Base-by-base conservation (phyloP, 2,797 vertebrate genomes). In the Poeciliopsis turneri region DNA sequence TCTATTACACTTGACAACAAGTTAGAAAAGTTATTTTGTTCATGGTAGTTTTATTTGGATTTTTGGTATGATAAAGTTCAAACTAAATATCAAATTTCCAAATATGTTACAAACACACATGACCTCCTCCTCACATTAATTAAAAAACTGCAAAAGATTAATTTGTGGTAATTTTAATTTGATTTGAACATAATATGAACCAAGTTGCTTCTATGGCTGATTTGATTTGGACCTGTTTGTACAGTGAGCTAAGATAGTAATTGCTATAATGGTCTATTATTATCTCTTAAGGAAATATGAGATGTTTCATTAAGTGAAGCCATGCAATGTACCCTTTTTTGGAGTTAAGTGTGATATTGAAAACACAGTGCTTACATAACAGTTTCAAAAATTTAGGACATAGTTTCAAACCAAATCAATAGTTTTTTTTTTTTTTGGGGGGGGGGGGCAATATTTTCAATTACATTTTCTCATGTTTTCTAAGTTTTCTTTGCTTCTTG, bases 401-500 rank as follows among this genome's bases (percentile, higher is more conserved):
- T 20, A 1, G 33, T 66, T 64, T 41, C 61, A 20, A 10, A 68
- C 18, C 18, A 20, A 16, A 47, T 47, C 15, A 46, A 46, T 16
- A 5, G 4, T 16, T 46, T 45, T 41, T 30, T 30, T 30, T 30
- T 30, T 1, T 30, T 30, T 30, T 30, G 30, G 30, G 30, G 30
- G 30, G 30, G 1, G 30, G 30, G 30, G 30, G 30, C 30, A 16
- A 41, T 10, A 45, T 70, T 3, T 16, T 45, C 13, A 8, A n/a
- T 7, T 46, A 25, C 1, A 46, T 70, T 25, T 69, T 2, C 6
- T 18, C 9, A 1, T n/a, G 23, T 23, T 23, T 2, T 28, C 16
- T 43, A 41, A 47, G 59, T 75, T 71, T 45, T 46, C 92, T 93
- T 83, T 2, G n/a, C 28, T 77, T 8, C 41, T 1, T 90, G 45